phyloP scores from a whole-genome alignment of 2,113 vertebrate genomes.

The Strigops habroptila region DNA sequence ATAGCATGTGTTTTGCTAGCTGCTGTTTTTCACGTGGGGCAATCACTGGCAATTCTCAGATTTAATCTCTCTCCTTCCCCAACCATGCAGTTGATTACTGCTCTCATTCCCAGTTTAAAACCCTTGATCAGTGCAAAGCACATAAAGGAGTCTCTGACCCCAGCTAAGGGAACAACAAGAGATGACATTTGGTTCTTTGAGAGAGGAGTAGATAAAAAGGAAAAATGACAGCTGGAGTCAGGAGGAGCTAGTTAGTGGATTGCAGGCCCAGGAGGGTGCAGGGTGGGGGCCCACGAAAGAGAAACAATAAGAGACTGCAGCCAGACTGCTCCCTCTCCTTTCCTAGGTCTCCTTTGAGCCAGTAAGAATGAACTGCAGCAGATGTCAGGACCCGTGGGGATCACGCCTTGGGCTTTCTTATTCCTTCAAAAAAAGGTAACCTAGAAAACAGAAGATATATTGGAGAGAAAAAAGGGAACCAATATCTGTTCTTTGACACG shows the following conservation, averaged over 20 bases:
- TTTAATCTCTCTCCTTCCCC: constrained; percentile 56
- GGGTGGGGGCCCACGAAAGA: constrained; percentile 35
- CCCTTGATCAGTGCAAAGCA: constrained; percentile 51
- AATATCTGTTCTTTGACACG: not conserved
- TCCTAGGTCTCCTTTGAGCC: constrained; percentile 37
- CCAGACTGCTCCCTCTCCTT: constrained; percentile 42
- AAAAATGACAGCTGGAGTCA: constrained; percentile 64
- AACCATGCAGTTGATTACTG: constrained; percentile 31
- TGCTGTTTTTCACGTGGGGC: constrained; percentile 51
- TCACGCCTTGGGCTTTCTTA: constrained; percentile 4
- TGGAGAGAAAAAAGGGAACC: not conserved
- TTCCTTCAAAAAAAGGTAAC: constrained; percentile 25
- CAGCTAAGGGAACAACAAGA: constrained; percentile 56
- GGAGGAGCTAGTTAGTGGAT: constrained; percentile 64
- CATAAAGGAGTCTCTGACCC: constrained; percentile 56
- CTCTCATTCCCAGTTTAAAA: constrained; percentile 59
- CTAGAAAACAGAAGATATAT: not conserved
- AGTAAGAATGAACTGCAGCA: constrained; percentile 52
- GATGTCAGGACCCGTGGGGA: constrained; percentile 49
- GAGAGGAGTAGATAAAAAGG: constrained; percentile 53
- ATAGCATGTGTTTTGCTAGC: constrained; percentile 47
- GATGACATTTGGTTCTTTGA: constrained; percentile 61
- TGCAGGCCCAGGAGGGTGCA: constrained; percentile 57
- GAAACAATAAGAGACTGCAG: constrained; percentile 31
- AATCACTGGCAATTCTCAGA: constrained; percentile 53